These are phyloP conservation scores for Sebastes taczanowskii DNA, from an alignment of 2,797 vertebrate species.

Conservation along the genomic window DNA sequence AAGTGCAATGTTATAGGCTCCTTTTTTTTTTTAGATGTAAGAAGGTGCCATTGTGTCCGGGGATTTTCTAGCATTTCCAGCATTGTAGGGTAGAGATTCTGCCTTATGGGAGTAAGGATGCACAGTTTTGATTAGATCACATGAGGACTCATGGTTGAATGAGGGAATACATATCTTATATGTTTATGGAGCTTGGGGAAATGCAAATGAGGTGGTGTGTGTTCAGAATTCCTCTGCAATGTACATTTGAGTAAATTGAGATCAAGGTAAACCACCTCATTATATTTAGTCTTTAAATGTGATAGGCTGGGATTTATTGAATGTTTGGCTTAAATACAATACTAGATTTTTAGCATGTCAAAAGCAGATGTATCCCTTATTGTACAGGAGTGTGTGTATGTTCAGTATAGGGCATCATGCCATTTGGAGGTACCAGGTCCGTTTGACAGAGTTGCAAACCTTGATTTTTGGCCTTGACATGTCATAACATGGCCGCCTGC, in stretches of 20 bases:
- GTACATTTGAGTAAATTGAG: not conserved
- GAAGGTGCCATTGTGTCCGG: constrained; percentile 18
- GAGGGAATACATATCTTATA: not conserved
- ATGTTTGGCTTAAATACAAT: not conserved
- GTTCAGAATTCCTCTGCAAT: not conserved
- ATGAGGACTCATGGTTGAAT: not conserved
- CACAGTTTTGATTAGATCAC: not conserved
- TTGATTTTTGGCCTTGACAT: not conserved
- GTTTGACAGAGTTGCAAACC: not conserved
- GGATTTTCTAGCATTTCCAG: not conserved
- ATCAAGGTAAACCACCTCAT: not conserved
- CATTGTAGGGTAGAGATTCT: not conserved
- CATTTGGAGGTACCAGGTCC: not conserved
- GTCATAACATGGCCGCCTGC: not conserved
- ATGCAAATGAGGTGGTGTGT: not conserved
- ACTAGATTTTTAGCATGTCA: not conserved
- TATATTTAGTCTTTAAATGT: not conserved
- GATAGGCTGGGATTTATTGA: not conserved
- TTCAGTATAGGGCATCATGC: not conserved
- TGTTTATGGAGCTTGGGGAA: not conserved
- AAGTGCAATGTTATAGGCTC: constrained; percentile 1
- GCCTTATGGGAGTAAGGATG: not conserved
- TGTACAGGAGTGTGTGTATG: not conserved
- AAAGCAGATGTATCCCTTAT: not conserved
- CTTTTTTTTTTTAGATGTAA: not conserved